Percentiles rank a stretch among this genome's conserved stretches.
Conservation (phyloP, 1,140 invertebrate genomes). For the Scaptomyza hsui region DNA sequence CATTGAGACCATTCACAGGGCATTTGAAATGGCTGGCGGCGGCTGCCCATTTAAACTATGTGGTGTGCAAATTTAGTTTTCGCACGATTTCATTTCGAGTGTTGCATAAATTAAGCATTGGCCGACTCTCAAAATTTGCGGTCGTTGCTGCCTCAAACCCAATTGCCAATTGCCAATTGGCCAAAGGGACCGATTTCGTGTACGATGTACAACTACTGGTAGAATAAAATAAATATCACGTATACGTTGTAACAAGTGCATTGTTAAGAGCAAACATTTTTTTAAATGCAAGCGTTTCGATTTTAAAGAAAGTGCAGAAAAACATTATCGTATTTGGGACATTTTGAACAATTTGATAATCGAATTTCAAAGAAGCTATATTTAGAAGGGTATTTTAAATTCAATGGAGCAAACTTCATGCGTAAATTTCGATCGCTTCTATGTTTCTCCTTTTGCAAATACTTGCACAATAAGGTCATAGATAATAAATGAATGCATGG, state of each 20-base stretch:
- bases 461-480: no score
- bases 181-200: background rate
- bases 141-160: background rate
- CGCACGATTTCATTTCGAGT: constrained; percentile 72
- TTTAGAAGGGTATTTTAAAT: no score
- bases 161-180: constrained; percentile 8
- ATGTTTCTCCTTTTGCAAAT: no score
- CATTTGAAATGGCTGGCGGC: background rate
- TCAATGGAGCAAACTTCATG: no score
- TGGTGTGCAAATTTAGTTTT: constrained; percentile 66
- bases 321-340: no score
- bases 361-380: no score
- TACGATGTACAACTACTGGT: background rate
- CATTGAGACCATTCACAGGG: background rate
- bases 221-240: background rate
- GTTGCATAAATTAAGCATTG: constrained; percentile 68
- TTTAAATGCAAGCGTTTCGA: no score
- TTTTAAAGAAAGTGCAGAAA: no score
- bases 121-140: constrained; percentile 44
- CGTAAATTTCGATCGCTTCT: no score
- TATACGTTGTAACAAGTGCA: background rate
- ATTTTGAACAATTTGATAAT: no score
- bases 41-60: constrained; percentile 23
- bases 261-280: background rate
- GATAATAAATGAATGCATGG: no score